Evolutionary conservation across 2,888 invertebrate species (phyloP), one percentile per base, ranked within the genome.

Genomic region (Corythucha ciliata): DNA sequence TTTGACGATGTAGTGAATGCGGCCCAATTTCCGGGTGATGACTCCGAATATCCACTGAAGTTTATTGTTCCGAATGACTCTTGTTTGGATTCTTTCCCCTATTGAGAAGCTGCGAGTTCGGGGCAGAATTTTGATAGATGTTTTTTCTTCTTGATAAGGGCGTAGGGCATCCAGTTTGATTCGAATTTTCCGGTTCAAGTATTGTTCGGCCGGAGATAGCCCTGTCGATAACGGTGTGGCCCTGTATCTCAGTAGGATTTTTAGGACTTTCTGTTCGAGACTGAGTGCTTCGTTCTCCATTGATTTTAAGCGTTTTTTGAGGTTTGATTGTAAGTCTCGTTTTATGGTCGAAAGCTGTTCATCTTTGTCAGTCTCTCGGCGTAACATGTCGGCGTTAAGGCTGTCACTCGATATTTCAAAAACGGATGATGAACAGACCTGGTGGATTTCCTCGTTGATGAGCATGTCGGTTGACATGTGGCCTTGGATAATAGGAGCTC

Each of bases 331-430:
- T n/a, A n/a, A n/a, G n/a, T n/a, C n/a, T n/a, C n/a, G n/a, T n/a
- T n/a, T n/a, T n/a, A n/a, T n/a, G n/a, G n/a, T n/a, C n/a, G n/a
- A 25, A 14, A 47, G 29, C 26, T 54, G 41, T 3, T 24, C 18
- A 32, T 54, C 54, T 16, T 10, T 33, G n/a, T 24, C 24, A 2
- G 54, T 54, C 40, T 52, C 54, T 32, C 39, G 40, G 3, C 26
- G 26, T 14, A 52, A 33, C 2, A 5, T 29, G 10, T 52, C 36
- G 16, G 33, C 34, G 1, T 45, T 54, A 7, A 52, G 3, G 20
- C 16, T 14, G 7, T 10, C 20, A 20, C 29, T 4, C 7, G n/a
- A 10, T n/a, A 41, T 36, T 29, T 45, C 37, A 52, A 33, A 8
- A 10, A 32, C n/a, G n/a, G 25, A 12, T 4, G 8, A 4, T 6